Base-by-base conservation (phyloP, 1,140 invertebrate species). In the Drosophila tani region DNA sequence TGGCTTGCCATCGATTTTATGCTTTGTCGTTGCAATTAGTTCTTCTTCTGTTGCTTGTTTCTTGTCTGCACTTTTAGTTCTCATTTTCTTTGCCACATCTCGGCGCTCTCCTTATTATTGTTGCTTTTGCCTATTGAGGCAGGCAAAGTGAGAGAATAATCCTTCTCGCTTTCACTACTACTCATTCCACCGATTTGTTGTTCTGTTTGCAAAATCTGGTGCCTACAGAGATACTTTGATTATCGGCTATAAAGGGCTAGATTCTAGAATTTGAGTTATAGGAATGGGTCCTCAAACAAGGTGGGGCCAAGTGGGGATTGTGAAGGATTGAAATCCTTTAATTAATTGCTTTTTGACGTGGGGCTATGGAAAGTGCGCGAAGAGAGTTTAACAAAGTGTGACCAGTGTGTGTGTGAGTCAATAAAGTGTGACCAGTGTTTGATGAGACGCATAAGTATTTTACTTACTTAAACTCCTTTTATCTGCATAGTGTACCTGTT, bases 21-120 rank as follows among this genome's bases (percentile, higher is more conserved):
- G 82, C 85, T 88, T 80, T 84, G 81, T 90, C 85, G 85, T 85
- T 88, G 85, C 85, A 88, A 88, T 85, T 88, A 88, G 85, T 88
- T 88, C 81, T 84, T 81, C 73, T 83, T 79, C 59, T 82, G 68
- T 70, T 80, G 73, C 55, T 81, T 59, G 55, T 81, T 77, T 80
- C 71, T 77, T 75, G 62, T 66, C 63, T 85, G 81, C 75, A 79
- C 80, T 86, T 79, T 78, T 35, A 21, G 38, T 79, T 79, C 56
- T 63, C 43, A 55, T 79, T 71, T 56, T 62, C 58, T 65, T 64
- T 75, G 49, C n/a, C 60, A 21, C 47, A 58, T 68, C 62, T 49
- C 38, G 15, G 35, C 14, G 35, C 27, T 64, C 57, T 38, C 35
- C n/a, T 57, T 68, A 55, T 63, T 71, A 57, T 49, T 82, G 59